Evolutionary conservation across 2,888 invertebrate species (phyloP), one percentile per base, ranked within the genome.

Genomic region (Philopedon plagiatum): DNA sequence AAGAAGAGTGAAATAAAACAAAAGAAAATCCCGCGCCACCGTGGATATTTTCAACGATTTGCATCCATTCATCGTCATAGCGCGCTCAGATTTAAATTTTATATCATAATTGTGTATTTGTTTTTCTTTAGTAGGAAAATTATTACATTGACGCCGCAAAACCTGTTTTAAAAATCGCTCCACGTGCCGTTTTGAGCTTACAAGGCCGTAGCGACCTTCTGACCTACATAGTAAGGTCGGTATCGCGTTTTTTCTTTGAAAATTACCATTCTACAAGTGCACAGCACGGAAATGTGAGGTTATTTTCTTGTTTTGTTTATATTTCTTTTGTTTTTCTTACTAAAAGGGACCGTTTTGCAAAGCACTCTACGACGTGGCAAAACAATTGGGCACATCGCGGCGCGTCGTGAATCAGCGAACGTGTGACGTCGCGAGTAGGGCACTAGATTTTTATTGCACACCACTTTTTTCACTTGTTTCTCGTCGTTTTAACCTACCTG

Each of bases 401-500:
- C 61, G 41, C 62, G 46, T 29, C 37, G 56, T 66, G 61, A 66
- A 19, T 58, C 63, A 70, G 62, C 44, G 44, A 29, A n/a, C 23
- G 41, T n/a, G 11, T 56, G 71, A 44, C 60, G 54, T 58, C 60
- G 51, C 34, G 68, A 67, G 44, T 73, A 73, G 69, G 73, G 73
- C 73, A 73, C 73, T 73, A 73, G 41, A 44, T 39, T 61, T 61
- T 61, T 44, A 54, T 54, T 23, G 44, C 61, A 44, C 61, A 61
- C 61, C 44, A 44, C 41, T 44, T 39, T 37, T 56, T 29, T 18
- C 18, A 18, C 32, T 29, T 63, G 21, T 41, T 18, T 44, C 8
- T 34, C 49, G n/a, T 46, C 26, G 61, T 41, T 51, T 29, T 18
- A 54, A 82, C 85, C 78, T 81, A 86, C 86, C 86, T 85, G 86